A percentile compares a stretch with the other conserved stretches of the same genome.
Evolutionary conservation across 2,113 vertebrate genomes (phyloP).

Genomic region (Neolamprologus kungweensis): DNA sequence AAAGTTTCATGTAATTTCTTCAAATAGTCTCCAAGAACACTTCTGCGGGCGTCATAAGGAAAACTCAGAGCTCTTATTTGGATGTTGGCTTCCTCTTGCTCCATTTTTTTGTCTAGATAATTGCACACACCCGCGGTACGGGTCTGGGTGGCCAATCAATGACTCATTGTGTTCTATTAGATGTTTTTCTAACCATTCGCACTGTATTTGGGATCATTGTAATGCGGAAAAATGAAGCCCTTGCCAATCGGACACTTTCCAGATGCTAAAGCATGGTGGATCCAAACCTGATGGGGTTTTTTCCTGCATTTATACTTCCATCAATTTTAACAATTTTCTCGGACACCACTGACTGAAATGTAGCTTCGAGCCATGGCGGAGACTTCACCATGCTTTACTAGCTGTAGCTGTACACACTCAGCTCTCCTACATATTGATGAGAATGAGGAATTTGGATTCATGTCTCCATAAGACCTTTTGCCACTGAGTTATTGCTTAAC

Average conservation of each 20-base stretch:
- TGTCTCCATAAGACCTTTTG: background rate
- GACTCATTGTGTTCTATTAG: background rate
- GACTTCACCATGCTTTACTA: background rate
- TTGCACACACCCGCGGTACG: rapidly evolving
- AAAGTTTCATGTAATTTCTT: background rate
- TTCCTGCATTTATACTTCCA: background rate
- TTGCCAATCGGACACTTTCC: background rate
- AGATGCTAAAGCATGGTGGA: background rate
- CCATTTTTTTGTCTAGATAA: background rate
- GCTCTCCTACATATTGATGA: background rate
- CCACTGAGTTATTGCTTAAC: background rate
- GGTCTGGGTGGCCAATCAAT: background rate
- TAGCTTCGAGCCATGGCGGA: background rate
- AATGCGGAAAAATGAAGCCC: background rate
- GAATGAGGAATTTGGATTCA: background rate
- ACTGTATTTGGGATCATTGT: background rate
- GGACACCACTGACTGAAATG: background rate
- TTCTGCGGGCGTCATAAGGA: background rate
- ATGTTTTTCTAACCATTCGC: background rate
- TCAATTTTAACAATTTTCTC: background rate
- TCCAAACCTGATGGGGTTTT: rapidly evolving
- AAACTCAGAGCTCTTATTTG: background rate
- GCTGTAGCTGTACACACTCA: background rate
- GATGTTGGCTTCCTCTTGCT: background rate
- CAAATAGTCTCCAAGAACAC: background rate